phyloP scores from a whole-genome alignment of 2,888 invertebrate species.

The Hirtodrosophila confusa region DNA sequence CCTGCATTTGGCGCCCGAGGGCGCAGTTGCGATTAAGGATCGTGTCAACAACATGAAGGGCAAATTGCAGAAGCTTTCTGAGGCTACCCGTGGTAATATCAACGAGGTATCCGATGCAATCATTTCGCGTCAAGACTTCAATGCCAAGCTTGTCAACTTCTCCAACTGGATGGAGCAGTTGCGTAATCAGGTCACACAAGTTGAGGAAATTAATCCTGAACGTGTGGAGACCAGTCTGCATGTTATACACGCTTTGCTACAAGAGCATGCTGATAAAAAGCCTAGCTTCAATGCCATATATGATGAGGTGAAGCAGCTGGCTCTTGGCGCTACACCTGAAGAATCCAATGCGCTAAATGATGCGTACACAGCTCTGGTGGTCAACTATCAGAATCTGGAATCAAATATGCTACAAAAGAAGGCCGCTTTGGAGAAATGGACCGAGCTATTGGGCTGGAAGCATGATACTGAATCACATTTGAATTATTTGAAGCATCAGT shows the following conservation, averaged over 20 bases:
- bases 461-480: constrained; percentile 91
- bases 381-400: constrained; percentile 91
- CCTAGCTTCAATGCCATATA: constrained; percentile 91
- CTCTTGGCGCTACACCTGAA: constrained; percentile 88
- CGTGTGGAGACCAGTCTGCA: constrained; percentile 92
- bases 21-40: constrained; percentile 89
- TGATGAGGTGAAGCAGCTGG: constrained; percentile 92
- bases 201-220: constrained; percentile 92
- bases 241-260: constrained; percentile 90
- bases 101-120: constrained; percentile 93
- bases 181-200: constrained; percentile 89
- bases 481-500: constrained; percentile 91
- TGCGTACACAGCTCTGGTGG: constrained; percentile 90
- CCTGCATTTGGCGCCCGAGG: constrained; percentile 91
- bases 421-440: constrained; percentile 91
- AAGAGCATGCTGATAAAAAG: constrained; percentile 94
- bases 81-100: constrained; percentile 90
- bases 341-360: constrained; percentile 90
- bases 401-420: constrained; percentile 90
- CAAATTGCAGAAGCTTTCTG: constrained; percentile 90
- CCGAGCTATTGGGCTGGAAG: constrained; percentile 92
- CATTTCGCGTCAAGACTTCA: constrained; percentile 92
- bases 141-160: constrained; percentile 91
- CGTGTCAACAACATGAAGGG: constrained; percentile 90
- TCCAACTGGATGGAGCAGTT: constrained; percentile 92